These are phyloP conservation scores for Drosophila biarmipes DNA, from an alignment of 1,140 invertebrate genomes.

Conservation along the genomic window DNA sequence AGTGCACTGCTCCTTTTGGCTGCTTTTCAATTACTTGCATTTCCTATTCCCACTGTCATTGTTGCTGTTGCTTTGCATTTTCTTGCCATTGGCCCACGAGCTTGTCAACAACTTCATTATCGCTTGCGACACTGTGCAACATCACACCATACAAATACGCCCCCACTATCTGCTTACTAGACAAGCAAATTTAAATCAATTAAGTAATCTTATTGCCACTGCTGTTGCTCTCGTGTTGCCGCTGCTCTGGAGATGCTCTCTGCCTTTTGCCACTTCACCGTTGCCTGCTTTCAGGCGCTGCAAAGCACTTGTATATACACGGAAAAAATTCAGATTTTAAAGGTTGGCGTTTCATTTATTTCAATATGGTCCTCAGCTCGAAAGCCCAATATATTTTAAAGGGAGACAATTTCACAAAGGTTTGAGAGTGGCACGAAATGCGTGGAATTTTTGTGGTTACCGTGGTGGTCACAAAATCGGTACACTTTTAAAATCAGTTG, in stretches of 20 bases:
- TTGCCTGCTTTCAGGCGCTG: slow-evolving; percentile 67
- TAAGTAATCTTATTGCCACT: slow-evolving; percentile 79
- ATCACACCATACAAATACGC: slow-evolving; percentile 20
- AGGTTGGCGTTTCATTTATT: neutral
- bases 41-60: slow-evolving; percentile 31
- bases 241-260: slow-evolving; percentile 21
- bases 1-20: slow-evolving; percentile 36
- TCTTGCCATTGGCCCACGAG: slow-evolving; percentile 53
- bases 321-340: neutral
- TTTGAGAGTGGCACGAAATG: too few relatives aligned
- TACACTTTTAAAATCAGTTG: too few relatives aligned
- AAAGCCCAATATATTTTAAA: too few relatives aligned
- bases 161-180: slow-evolving; percentile 42
- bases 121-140: slow-evolving; percentile 68
- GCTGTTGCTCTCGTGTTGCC: slow-evolving; percentile 30
- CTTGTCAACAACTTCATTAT: slow-evolving; percentile 82
- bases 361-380: neutral
- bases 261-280: slow-evolving; percentile 49
- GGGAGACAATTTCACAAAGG: too few relatives aligned
- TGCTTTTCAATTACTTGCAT: slow-evolving; percentile 72
- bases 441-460: too few relatives aligned
- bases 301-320: slow-evolving; percentile 8
- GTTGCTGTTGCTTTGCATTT: slow-evolving; percentile 62
- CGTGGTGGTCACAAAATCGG: too few relatives aligned
- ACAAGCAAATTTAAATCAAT: slow-evolving; percentile 82